Evolutionary conservation across 2,113 vertebrate species (phyloP).

Genomic region (Elaphurus davidianus): DNA sequence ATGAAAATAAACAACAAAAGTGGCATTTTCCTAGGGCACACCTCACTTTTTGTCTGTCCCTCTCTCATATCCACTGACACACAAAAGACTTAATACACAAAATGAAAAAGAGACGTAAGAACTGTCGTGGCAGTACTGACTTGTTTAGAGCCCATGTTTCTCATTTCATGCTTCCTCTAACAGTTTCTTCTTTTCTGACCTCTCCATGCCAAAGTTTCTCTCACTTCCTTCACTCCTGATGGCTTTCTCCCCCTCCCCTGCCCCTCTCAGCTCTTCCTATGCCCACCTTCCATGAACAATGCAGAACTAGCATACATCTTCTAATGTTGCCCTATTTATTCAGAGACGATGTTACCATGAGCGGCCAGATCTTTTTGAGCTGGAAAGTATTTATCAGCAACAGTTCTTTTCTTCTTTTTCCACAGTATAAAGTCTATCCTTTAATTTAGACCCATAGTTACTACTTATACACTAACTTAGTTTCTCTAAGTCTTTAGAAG

Average conservation of each 20-base stretch:
- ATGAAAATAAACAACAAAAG: neutral
- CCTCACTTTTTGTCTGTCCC: neutral
- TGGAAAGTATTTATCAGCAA: neutral
- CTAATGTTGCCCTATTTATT: neutral
- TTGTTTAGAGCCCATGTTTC: neutral
- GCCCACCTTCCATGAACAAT: neutral
- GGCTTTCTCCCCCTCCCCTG: neutral
- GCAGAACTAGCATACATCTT: neutral
- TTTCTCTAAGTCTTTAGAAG: slow-evolving; percentile 11
- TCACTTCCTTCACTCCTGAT: neutral
- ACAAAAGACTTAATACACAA: neutral
- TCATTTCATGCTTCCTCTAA: too few species aligned
- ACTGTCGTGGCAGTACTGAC: accelerated
- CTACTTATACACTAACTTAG: neutral
- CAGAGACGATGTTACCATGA: neutral
- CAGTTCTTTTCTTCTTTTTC: neutral
- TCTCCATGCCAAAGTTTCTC: accelerated
- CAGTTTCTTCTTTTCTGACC: neutral
- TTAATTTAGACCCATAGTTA: neutral
- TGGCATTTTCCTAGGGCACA: neutral
- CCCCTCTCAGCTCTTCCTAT: neutral
- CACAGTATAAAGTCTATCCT: neutral
- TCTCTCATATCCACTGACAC: neutral
- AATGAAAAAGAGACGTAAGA: neutral
- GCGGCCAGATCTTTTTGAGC: neutral